phyloP scores from a whole-genome alignment of 2,797 vertebrate genomes.

The Cheracebus regulus region DNA sequence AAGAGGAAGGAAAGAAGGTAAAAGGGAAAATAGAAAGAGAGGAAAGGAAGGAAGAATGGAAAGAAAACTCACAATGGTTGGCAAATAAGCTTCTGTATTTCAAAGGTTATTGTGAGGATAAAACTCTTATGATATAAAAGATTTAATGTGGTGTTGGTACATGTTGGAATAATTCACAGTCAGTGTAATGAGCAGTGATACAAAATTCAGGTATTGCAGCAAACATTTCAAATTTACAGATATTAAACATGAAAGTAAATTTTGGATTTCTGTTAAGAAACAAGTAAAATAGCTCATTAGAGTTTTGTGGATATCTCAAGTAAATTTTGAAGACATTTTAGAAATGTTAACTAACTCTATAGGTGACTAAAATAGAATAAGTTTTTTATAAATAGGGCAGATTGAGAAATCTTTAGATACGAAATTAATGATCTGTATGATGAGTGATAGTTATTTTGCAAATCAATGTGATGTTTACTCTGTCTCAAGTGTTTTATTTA shows the following conservation, averaged over 20 bases:
- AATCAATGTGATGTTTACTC: neutral
- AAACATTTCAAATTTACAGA: constrained; percentile 43
- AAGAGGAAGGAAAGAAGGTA: neutral
- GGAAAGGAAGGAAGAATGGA: neutral
- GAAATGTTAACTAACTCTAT: constrained; percentile 14
- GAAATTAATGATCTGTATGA: constrained; percentile 55
- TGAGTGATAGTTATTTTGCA: neutral
- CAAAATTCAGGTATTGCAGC: neutral
- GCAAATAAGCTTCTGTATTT: neutral
- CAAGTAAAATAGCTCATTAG: neutral
- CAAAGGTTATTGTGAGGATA: neutral
- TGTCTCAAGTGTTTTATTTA: constrained; percentile 12
- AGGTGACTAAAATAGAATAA: constrained; percentile 15
- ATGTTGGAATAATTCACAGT: neutral
- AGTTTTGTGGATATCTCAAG: neutral
- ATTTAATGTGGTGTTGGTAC: neutral
- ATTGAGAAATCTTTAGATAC: constrained; percentile 65
- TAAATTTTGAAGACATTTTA: constrained; percentile 40
- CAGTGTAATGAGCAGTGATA: neutral
- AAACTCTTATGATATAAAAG: constrained; percentile 1
- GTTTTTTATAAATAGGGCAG: constrained; percentile 41
- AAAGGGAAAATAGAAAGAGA: neutral
- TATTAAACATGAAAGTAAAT: neutral
- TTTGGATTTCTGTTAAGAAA: constrained; percentile 36
- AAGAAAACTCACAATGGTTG: neutral